Conservation (phyloP, 1,140 invertebrate genomes). For the Pseudomyrmex sp. region DNA sequence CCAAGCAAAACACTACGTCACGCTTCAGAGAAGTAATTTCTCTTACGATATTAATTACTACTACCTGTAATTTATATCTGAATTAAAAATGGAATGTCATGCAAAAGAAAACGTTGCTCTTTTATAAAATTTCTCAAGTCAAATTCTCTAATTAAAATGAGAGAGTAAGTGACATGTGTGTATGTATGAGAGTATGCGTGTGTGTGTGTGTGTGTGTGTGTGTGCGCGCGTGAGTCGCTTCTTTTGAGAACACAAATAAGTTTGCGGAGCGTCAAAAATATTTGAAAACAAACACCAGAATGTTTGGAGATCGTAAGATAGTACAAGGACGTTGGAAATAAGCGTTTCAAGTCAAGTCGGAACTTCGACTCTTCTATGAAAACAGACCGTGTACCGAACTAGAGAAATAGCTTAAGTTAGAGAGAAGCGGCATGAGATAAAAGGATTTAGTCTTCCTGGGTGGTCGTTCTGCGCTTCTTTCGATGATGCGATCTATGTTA, state of each 20-base stretch:
- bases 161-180: too few species aligned
- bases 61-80: constrained; percentile 23
- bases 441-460: constrained; percentile 66
- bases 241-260: neutral
- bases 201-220: too few species aligned
- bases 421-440: constrained; percentile 68
- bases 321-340: constrained; percentile 25
- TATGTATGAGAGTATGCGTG: too few species aligned
- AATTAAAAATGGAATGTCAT: neutral
- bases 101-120: too few species aligned
- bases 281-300: constrained; percentile 9
- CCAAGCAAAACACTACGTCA: constrained; percentile 57
- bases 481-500: constrained; percentile 28
- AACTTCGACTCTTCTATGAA: constrained; percentile 67
- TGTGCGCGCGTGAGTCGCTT: too few species aligned
- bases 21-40: constrained; percentile 39
- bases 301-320: constrained; percentile 39
- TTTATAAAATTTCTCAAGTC: too few species aligned
- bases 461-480: constrained; percentile 69
- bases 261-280: neutral
- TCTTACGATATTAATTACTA: constrained; percentile 61
- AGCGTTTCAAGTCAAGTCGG: constrained; percentile 53
- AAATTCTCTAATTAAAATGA: too few species aligned
- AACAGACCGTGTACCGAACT: constrained; percentile 67
- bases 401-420: constrained; percentile 43